These are phyloP conservation scores for Phalacrocorax carbo DNA, from an alignment of 2,113 vertebrate species.

Conservation along the genomic window DNA sequence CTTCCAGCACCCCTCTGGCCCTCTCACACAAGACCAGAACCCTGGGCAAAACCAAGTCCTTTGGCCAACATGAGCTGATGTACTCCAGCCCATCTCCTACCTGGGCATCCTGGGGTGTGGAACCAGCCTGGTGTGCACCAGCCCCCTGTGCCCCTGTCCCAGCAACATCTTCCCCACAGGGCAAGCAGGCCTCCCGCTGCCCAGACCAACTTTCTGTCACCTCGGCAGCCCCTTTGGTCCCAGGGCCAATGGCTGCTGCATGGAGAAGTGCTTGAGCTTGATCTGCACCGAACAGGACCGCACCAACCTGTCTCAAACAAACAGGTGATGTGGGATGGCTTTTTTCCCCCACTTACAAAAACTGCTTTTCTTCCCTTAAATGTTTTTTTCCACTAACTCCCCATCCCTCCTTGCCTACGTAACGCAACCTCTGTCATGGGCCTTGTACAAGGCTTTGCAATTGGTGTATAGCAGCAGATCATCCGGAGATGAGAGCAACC, in stretches of 20 bases:
- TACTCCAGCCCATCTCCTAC: neutral
- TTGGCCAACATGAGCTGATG: neutral
- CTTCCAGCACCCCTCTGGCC: fast-evolving
- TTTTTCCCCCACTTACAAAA: neutral
- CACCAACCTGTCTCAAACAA: neutral
- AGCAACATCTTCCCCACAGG: neutral
- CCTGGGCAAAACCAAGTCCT: neutral
- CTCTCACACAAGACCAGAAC: neutral
- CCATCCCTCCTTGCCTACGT: neutral
- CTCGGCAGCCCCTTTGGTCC: neutral
- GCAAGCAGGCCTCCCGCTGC: fast-evolving
- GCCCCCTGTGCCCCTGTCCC: neutral
- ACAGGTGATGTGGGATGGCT: neutral
- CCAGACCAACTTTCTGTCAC: neutral
- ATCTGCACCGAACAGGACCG: fast-evolving
- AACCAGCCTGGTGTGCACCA: neutral
- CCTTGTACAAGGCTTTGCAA: neutral
- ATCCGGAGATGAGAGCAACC: constrained; percentile 11
- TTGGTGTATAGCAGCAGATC: neutral
- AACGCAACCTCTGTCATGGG: neutral
- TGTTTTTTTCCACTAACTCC: neutral
- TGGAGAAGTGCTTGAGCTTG: neutral
- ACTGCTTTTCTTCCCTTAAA: neutral
- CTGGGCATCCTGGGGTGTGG: neutral
- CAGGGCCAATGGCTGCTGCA: neutral